These are phyloP conservation scores for Gadopsis bispinosus DNA, from an alignment of 2,797 vertebrate species.

Conservation along the genomic window DNA sequence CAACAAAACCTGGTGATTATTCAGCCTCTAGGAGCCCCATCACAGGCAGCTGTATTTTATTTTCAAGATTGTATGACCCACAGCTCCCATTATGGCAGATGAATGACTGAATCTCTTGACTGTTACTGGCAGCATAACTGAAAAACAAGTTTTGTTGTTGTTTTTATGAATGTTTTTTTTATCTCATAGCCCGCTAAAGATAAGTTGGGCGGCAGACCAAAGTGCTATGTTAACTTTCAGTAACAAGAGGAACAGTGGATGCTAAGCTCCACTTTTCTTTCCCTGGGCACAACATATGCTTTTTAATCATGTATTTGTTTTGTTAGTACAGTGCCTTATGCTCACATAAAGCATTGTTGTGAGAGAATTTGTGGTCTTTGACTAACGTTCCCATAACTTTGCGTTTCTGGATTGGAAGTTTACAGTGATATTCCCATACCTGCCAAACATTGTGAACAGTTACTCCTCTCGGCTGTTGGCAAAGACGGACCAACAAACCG, in stretches of 20 bases:
- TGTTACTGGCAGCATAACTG: conserved; percentile 39
- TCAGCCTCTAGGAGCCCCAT: conserved; percentile 68
- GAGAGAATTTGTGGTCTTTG: not conserved
- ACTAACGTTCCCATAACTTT: conserved; percentile 17
- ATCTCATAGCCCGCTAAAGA: conserved; percentile 52
- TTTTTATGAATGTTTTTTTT: conserved; percentile 63
- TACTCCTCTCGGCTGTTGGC: conserved; percentile 20
- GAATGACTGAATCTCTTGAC: conserved; percentile 65
- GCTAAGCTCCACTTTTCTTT: conserved; percentile 44
- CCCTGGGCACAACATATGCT: conserved; percentile 39
- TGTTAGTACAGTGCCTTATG: conserved; percentile 21
- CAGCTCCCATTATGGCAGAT: conserved; percentile 67
- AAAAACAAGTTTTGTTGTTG: conserved; percentile 57
- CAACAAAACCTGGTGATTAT: conserved; percentile 74
- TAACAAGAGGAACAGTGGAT: conserved; percentile 34
- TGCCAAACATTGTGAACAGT: conserved; percentile 8
- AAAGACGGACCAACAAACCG: conserved; percentile 2
- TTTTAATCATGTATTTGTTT: conserved; percentile 56
- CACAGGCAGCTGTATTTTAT: conserved; percentile 62
- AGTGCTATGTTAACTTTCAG: conserved; percentile 38
- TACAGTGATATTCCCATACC: not conserved
- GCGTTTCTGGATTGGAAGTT: conserved; percentile 16
- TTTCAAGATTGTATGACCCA: conserved; percentile 65
- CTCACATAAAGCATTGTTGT: conserved; percentile 9
- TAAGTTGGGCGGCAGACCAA: conserved; percentile 38